These are phyloP conservation scores for Muschampia plurimacula DNA, from an alignment of 2,888 invertebrate species.

Conservation along the genomic window DNA sequence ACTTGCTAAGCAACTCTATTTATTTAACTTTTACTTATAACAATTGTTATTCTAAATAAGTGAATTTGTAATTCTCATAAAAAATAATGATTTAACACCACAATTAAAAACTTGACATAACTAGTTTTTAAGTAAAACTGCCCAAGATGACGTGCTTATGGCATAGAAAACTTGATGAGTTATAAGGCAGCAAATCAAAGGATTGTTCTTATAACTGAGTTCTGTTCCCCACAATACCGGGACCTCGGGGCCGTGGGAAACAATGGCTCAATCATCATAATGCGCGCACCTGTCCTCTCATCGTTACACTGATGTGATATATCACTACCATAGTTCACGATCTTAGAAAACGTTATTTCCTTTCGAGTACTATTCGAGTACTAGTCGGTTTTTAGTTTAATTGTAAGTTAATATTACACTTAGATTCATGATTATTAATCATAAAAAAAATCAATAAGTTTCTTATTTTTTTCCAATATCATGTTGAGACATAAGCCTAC, in stretches of 20 bases:
- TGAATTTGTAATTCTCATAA: too few species aligned
- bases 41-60: too few species aligned
- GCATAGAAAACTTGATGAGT: background rate
- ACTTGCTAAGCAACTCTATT: too few species aligned
- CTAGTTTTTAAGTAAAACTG: too few species aligned
- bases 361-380: constrained; percentile 6
- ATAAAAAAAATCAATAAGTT: too few species aligned
- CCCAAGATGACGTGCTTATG: too few species aligned
- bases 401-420: background rate
- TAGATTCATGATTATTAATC: too few species aligned
- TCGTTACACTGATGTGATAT: constrained; percentile 49
- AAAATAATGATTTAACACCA: too few species aligned
- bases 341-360: background rate
- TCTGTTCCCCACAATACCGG: constrained; percentile 8
- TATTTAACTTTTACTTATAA: too few species aligned
- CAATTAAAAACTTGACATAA: too few species aligned
- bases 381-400: background rate
- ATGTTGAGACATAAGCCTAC: too few species aligned
- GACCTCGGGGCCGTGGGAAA: constrained; percentile 72
- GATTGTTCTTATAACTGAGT: constrained; percentile 1
- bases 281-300: constrained; percentile 75
- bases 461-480: too few species aligned
- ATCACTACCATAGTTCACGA: constrained; percentile 52
- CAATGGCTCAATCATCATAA: constrained; percentile 80
- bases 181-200: constrained; percentile 7